These are phyloP conservation scores for Ophion costatus DNA, from an alignment of 2,888 invertebrate genomes.

Conservation along the genomic window DNA sequence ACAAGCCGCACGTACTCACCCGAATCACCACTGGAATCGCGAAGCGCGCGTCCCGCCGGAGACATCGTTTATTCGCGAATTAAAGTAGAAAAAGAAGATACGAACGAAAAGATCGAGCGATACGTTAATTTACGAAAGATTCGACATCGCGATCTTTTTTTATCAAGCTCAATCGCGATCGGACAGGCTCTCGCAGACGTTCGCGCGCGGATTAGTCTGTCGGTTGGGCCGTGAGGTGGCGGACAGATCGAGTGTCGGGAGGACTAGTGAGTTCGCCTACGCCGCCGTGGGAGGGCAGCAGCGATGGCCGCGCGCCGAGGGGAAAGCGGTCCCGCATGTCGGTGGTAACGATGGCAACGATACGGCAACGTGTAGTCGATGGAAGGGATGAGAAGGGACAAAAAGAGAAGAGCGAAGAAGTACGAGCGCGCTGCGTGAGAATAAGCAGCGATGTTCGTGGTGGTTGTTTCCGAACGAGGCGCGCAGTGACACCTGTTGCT, in stretches of 20 bases:
- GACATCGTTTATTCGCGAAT: slow-evolving; percentile 70
- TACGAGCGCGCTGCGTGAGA: slow-evolving; percentile 20
- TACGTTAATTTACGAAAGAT: slow-evolving; percentile 18
- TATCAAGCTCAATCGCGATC: slow-evolving; percentile 11
- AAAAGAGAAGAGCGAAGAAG: slow-evolving; percentile 48
- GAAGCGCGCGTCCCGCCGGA: slow-evolving; percentile 68
- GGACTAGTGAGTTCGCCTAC: slow-evolving; percentile 21
- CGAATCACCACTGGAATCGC: slow-evolving; percentile 77
- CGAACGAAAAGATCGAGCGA: slow-evolving; percentile 16
- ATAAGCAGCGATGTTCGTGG: slow-evolving; percentile 44
- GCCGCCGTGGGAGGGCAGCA: slow-evolving; percentile 57
- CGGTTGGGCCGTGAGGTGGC: neutral
- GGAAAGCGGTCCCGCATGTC: slow-evolving; percentile 11
- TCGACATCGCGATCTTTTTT: slow-evolving; percentile 33
- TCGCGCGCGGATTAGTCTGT: neutral
- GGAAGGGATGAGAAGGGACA: slow-evolving; percentile 63
- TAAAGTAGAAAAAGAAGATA: neutral
- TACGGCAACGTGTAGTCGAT: slow-evolving; percentile 52
- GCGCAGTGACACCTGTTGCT: slow-evolving; percentile 77
- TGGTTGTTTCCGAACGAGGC: slow-evolving; percentile 67
- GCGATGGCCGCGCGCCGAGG: slow-evolving; percentile 6
- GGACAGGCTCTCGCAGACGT: neutral
- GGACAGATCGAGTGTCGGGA: neutral
- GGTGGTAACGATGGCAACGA: slow-evolving; percentile 64
- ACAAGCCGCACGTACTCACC: slow-evolving; percentile 67